phyloP scores from a whole-genome alignment of 2,113 vertebrate genomes.

The Synodontis membranacea region DNA sequence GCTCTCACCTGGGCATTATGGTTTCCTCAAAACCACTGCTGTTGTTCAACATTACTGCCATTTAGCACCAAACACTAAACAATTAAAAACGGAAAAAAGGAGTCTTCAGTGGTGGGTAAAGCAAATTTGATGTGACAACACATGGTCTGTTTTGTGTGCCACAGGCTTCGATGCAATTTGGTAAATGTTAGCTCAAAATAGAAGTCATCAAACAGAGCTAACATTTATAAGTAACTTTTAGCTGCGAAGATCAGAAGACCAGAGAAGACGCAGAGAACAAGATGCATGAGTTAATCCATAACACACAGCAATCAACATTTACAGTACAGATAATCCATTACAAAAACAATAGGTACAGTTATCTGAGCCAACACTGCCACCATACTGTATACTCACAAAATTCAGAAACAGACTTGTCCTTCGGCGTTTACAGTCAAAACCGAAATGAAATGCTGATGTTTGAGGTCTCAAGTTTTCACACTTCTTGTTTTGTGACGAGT shows the following conservation, averaged over 20 bases:
- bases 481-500: background rate
- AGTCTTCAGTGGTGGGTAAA: background rate
- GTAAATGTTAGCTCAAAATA: background rate
- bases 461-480: background rate
- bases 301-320: background rate
- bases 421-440: background rate
- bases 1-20: background rate
- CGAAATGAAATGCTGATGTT: background rate
- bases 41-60: background rate
- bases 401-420: background rate
- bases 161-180: background rate
- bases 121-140: background rate
- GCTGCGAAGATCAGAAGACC: background rate
- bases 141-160: background rate
- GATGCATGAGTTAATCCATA: background rate
- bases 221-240: background rate
- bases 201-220: background rate
- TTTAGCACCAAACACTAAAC: background rate
- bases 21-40: background rate
- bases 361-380: background rate
- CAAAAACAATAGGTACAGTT: background rate
- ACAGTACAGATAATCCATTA: background rate
- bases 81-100: background rate
- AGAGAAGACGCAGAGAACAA: background rate
- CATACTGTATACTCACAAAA: constrained; percentile 27